Evolutionary conservation across 2,797 vertebrate species (phyloP).

Genomic region (Amblyraja radiata): DNA sequence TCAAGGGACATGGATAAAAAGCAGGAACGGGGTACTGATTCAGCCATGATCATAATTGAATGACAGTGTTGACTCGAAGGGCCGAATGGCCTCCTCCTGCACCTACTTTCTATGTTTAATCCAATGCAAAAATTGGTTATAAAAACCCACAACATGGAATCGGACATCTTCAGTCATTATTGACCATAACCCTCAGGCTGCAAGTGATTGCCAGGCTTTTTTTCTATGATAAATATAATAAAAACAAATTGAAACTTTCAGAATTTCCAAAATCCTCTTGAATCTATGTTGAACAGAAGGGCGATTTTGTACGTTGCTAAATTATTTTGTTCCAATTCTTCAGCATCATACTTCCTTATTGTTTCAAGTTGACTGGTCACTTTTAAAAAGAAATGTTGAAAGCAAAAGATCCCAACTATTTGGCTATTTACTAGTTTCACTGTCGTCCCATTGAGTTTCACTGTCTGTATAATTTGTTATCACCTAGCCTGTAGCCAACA

Average conservation of each 20-base stretch:
- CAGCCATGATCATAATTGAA: no score
- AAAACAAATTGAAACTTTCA: not conserved
- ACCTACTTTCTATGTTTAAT: no score
- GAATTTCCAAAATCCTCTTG: not conserved
- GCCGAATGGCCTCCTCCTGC: no score
- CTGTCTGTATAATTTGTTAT: no score
- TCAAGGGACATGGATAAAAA: no score
- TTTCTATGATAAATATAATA: not conserved
- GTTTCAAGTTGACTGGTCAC: not conserved
- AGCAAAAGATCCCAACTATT: no score
- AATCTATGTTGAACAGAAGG: not conserved
- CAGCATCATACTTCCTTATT: not conserved
- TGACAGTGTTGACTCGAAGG: no score
- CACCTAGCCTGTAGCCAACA: no score
- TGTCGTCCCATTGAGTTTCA: no score
- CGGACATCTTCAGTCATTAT: not conserved
- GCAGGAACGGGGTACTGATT: no score
- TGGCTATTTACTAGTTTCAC: not conserved
- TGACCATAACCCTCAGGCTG: not conserved
- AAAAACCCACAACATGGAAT: not conserved
- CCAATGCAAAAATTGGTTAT: not conserved
- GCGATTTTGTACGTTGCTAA: not conserved
- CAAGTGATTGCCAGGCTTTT: not conserved
- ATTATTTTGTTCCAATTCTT: not conserved
- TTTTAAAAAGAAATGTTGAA: not conserved